Base-by-base conservation (phyloP, 2,888 invertebrate species). In the Chorisops tibialis region DNA sequence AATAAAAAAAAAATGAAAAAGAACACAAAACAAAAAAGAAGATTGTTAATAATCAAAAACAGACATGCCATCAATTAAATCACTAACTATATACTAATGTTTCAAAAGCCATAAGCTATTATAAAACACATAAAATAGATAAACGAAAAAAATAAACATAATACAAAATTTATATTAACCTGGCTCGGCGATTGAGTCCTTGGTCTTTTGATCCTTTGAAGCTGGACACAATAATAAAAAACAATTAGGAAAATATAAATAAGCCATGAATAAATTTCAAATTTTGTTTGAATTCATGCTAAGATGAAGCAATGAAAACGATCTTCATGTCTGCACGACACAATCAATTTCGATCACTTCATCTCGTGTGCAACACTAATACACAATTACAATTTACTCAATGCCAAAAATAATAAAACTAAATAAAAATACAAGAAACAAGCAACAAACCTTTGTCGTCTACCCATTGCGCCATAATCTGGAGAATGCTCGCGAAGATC, bases 371-470 rank as follows among this genome's bases (percentile, higher is more conserved):
- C 30, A 9, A 30, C 5, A 30, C 5, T 30, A 30, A 5, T 30
- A 9, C 30, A 30, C 30, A 5, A 30, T 30, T 24, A 24, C 24
- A 24, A 24, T 24, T 24, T 24, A 24, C 24, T 24, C 24, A 24
- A 24, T 24, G 24, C 24, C 24, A 24, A 24, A 24, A 24, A 30
- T 1, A 30, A 70, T 71, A 21, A 19, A 67, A n/a, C 47, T 3
- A 49, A 39, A 39, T 37, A 21, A 38, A 38, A 66, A 62, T 63
- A 47, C 52, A 65, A 62, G 60, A 64, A n/a, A 65, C 67, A 70
- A 70, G 67, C 69, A 69, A 82, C 88, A 81, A 85, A 89, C 89
- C 89, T 89, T 84, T 86, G 88, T 74, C 87, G 87, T 78, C 88
- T 84, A 75, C 81, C 80, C 70, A 83, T 80, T 71, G 84, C 81